Percentiles rank a stretch among this genome's conserved stretches.
Conservation (phyloP, 1,140 invertebrate genomes). For the Lineus longissimus region DNA sequence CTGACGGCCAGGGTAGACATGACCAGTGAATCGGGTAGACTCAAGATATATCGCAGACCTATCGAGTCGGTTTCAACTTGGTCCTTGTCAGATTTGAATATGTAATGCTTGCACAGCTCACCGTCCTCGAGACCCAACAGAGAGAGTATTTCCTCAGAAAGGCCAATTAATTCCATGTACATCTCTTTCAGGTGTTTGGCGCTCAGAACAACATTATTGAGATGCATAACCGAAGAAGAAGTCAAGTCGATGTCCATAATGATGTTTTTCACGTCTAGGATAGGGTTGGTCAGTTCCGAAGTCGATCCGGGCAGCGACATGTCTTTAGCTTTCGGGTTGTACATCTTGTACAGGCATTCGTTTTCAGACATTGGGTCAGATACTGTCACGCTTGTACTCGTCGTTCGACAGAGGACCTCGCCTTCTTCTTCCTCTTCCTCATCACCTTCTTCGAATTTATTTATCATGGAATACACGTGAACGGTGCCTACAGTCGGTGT, state of each 20-base stretch:
- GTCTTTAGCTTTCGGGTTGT: slow-evolving; percentile 6
- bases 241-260: slow-evolving; percentile 2
- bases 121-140: background rate
- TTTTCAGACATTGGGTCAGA: background rate
- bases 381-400: background rate
- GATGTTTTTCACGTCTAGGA: slow-evolving; percentile 8
- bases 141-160: background rate
- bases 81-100: slow-evolving; percentile 5
- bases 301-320: background rate
- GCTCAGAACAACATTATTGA: background rate
- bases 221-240: slow-evolving; percentile 1
- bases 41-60: background rate
- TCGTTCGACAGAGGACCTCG: background rate
- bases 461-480: background rate
- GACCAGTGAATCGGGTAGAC: background rate
- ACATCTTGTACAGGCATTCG: slow-evolving; percentile 6
- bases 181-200: background rate
- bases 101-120: background rate
- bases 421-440: slow-evolving; percentile 5
- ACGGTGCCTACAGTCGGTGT: background rate
- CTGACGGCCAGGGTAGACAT: slow-evolving; percentile 1
- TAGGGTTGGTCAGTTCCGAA: background rate
- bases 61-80: slow-evolving; percentile 3
- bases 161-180: background rate
- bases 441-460: slow-evolving; percentile 8